Percentiles rank a stretch among this genome's conserved stretches.
phyloP scores from a whole-genome alignment of 1,140 invertebrate species.

The Hydropsyche tenuis region DNA sequence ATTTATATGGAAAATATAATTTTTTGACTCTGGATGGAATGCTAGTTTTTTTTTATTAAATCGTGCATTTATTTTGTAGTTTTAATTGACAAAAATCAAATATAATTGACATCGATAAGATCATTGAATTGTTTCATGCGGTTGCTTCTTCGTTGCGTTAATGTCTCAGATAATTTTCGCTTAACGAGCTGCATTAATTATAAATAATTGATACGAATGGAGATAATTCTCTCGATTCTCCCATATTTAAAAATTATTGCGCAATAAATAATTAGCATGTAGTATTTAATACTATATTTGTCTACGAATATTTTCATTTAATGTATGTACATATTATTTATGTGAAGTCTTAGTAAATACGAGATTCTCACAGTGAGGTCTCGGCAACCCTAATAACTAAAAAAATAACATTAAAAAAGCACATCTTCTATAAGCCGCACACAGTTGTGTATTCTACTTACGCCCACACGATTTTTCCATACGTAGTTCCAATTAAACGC shows the following conservation, averaged over 20 bases:
- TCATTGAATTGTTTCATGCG: background rate
- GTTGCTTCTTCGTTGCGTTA: background rate
- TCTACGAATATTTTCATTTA: too few species aligned
- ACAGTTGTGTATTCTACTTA: conserved; percentile 32
- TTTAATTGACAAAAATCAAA: background rate
- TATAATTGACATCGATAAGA: background rate
- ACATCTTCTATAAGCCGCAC: conserved; percentile 1
- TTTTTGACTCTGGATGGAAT: background rate
- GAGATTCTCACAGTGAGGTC: background rate
- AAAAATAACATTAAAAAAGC: conserved; percentile 9
- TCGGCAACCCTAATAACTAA: background rate
- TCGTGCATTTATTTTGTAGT: background rate
- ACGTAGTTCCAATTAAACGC: conserved; percentile 40
- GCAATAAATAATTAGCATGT: too few species aligned
- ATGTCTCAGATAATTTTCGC: too few species aligned
- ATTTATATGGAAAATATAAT: background rate
- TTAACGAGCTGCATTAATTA: too few species aligned
- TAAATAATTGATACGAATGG: too few species aligned
- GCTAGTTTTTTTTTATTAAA: background rate
- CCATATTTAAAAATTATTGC: too few species aligned
- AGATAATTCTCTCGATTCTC: too few species aligned
- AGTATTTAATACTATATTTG: too few species aligned
- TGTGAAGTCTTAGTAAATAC: too few species aligned
- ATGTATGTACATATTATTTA: too few species aligned
- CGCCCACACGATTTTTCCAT: conserved; percentile 36